These are phyloP conservation scores for Orthonyx spaldingii DNA, from an alignment of 2,113 vertebrate genomes.

Conservation along the genomic window DNA sequence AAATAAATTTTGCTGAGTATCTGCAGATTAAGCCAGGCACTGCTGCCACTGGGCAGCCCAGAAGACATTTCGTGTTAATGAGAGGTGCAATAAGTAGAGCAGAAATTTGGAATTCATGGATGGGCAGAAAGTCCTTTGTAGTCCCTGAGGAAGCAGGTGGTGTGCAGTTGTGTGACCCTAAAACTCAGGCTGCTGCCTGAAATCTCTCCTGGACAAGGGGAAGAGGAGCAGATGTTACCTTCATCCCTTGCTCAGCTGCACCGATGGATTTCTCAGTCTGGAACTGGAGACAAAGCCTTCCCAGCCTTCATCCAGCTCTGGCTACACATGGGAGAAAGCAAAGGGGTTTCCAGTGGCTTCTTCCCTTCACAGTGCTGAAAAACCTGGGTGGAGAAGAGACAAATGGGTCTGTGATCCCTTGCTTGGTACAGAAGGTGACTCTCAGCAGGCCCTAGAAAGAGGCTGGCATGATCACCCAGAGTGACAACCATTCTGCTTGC, in stretches of 20 bases:
- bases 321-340: not conserved
- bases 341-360: not conserved
- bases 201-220: not conserved
- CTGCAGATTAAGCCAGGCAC: not conserved
- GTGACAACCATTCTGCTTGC: not conserved
- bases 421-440: not conserved
- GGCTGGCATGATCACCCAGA: not conserved
- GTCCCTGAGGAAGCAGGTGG: not conserved
- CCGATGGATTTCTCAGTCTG: not conserved
- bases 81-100: not conserved
- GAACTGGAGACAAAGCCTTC: not conserved
- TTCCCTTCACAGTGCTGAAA: not conserved
- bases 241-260: not conserved
- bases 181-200: not conserved
- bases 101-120: not conserved
- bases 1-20: not conserved
- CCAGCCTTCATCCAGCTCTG: not conserved
- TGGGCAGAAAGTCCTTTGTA: not conserved
- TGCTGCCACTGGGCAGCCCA: not conserved
- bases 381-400: not conserved
- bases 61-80: not conserved
- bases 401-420: fast-evolving
- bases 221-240: not conserved
- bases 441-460: not conserved
- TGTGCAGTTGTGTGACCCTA: not conserved